These are phyloP conservation scores for Diachasma alloeum DNA, from an alignment of 1,140 invertebrate genomes.

Conservation along the genomic window DNA sequence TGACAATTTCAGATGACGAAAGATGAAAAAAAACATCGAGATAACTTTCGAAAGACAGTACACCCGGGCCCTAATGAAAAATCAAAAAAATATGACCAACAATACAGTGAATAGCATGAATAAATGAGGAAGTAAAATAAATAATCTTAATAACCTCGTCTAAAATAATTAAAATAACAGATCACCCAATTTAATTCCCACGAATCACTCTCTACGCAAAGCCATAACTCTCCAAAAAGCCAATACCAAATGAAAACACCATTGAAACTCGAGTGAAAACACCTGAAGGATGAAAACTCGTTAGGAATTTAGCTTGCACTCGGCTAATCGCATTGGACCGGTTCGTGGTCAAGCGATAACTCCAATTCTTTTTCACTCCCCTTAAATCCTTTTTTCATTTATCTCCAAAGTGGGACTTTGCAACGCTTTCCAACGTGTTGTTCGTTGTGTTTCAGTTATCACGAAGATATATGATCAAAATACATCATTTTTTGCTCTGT, in stretches of 20 bases:
- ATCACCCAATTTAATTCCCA: not conserved
- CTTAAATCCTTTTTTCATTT: not conserved
- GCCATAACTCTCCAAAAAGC: not conserved
- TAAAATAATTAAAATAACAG: not conserved
- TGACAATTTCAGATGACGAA: no score
- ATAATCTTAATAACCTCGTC: not conserved
- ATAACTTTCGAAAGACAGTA: no score
- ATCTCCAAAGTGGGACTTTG: conserved; percentile 17
- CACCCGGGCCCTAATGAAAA: no score
- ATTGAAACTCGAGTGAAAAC: not conserved
- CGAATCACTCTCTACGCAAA: not conserved
- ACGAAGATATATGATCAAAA: not conserved
- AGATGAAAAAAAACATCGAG: no score
- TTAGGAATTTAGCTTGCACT: conserved; percentile 9
- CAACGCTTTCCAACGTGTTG: not conserved
- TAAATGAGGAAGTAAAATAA: no score
- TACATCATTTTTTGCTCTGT: not conserved
- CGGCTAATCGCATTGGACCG: conserved; percentile 13
- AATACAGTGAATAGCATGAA: no score
- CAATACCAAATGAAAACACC: conserved; percentile 4
- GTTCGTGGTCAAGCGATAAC: conserved; percentile 17
- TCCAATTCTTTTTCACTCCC: conserved; percentile 2
- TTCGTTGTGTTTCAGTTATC: not conserved
- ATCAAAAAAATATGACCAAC: no score
- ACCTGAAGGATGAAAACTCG: conserved; percentile 15